A percentile compares a stretch with the other conserved stretches of the same genome.
Evolutionary conservation across 2,888 invertebrate species (phyloP).

Genomic region (Agriopis aurantiaria): DNA sequence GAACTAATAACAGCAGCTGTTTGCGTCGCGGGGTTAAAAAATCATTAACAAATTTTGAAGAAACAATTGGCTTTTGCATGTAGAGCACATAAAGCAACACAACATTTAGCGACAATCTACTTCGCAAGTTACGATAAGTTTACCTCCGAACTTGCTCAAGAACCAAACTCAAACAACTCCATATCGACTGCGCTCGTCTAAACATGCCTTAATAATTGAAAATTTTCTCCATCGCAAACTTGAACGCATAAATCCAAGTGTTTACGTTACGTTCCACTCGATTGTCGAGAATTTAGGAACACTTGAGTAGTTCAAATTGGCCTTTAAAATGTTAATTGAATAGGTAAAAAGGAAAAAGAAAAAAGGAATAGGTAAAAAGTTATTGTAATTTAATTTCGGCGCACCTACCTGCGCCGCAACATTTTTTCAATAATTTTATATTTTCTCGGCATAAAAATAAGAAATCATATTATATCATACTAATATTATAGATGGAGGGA

Average conservation of each 20-base stretch:
- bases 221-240: constrained; percentile 33
- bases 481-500: too few species aligned
- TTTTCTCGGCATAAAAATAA: too few species aligned
- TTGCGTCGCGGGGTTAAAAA: too few species aligned
- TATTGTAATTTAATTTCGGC: too few species aligned
- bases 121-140: background rate
- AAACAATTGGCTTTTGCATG: too few species aligned
- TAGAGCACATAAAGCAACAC: background rate
- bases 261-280: constrained; percentile 27
- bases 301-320: constrained; percentile 15
- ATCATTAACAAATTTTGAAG: too few species aligned
- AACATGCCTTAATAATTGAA: constrained; percentile 41
- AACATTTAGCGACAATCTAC: background rate
- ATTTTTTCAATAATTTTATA: too few species aligned
- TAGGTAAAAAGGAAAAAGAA: background rate
- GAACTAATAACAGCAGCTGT: too few species aligned
- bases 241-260: constrained; percentile 33
- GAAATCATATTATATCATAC: too few species aligned
- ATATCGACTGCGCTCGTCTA: constrained; percentile 23
- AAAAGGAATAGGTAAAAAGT: background rate
- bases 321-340: background rate
- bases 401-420: too few species aligned
- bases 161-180: constrained; percentile 22
- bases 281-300: constrained; percentile 18
- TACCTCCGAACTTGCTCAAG: background rate